Evolutionary conservation across 2,797 vertebrate species (phyloP).

Genomic region (Megalops cyprinoides): DNA sequence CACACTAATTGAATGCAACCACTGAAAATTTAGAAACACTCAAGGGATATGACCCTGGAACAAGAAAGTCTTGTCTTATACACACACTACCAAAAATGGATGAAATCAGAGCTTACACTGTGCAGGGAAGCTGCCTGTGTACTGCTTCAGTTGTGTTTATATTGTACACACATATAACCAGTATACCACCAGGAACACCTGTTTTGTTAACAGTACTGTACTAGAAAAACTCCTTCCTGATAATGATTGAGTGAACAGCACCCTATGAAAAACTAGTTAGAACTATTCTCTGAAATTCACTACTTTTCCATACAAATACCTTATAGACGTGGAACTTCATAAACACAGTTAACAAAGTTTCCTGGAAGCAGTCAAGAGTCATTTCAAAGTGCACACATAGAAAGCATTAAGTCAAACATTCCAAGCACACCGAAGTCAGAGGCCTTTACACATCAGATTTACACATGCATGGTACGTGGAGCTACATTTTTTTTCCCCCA

Average conservation of each 20-base stretch:
- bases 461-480: neutral
- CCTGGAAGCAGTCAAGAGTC: neutral
- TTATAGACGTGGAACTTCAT: neutral
- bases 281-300: neutral
- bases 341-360: neutral
- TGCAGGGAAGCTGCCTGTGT: neutral
- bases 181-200: neutral
- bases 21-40: conserved; percentile 9
- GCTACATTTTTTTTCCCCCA: neutral
- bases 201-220: neutral
- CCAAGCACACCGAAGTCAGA: neutral
- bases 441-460: neutral
- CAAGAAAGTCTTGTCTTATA: neutral
- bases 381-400: neutral
- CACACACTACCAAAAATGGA: neutral
- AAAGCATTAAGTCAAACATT: neutral
- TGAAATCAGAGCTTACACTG: neutral
- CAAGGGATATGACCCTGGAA: neutral
- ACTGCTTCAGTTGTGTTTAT: neutral
- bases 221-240: neutral
- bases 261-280: too few species aligned
- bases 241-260: too few species aligned
- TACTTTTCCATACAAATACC: conserved; percentile 3
- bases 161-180: neutral
- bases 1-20: conserved; percentile 1